These are phyloP conservation scores for Esox lucius DNA, from an alignment of 2,797 vertebrate genomes.

Conservation along the genomic window DNA sequence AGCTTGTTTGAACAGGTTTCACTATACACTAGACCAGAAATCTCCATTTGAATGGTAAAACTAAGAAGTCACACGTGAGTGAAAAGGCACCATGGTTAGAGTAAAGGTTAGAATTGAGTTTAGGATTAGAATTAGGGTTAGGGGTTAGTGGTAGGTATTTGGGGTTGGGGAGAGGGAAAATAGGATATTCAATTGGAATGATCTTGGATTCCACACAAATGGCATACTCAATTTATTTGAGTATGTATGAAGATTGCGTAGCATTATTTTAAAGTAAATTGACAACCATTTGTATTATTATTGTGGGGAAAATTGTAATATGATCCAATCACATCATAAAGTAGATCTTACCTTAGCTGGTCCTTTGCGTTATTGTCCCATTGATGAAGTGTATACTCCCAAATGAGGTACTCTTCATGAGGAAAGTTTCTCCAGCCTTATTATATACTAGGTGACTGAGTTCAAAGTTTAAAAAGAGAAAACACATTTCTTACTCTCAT, in stretches of 20 bases:
- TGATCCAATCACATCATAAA: not conserved
- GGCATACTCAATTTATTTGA: not conserved
- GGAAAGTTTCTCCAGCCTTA: constrained; percentile 13
- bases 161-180: not conserved
- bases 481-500: constrained; percentile 39
- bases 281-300: not conserved
- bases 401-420: constrained; percentile 1
- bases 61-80: no score
- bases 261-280: constrained; percentile 2
- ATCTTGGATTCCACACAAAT: constrained; percentile 19
- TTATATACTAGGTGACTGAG: constrained; percentile 42
- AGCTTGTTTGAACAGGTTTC: constrained; percentile 1
- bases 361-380: constrained; percentile 17
- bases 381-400: constrained; percentile 15
- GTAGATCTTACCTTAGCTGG: constrained; percentile 49
- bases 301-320: not conserved
- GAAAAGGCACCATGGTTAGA: no score
- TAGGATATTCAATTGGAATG: not conserved
- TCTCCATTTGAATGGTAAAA: no score
- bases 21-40: not conserved
- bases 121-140: no score
- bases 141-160: not conserved
- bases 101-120: no score
- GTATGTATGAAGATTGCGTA: constrained; percentile 1
- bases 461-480: constrained; percentile 31